Evolutionary conservation across 2,113 vertebrate species (phyloP).

Genomic region (Seriola quinqueradiata): DNA sequence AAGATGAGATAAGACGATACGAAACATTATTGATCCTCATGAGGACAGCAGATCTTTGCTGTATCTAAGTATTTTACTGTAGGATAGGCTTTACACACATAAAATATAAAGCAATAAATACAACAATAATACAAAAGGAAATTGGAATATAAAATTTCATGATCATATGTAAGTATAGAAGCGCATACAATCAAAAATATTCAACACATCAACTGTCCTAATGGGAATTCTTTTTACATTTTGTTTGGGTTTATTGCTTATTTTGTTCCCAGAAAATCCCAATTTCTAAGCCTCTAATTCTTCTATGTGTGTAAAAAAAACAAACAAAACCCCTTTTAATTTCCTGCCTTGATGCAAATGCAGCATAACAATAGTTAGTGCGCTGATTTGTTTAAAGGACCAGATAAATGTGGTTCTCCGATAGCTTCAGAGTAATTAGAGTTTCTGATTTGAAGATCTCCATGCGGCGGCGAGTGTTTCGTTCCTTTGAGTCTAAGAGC

Average conservation of each 20-base stretch:
- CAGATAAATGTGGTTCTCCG: not conserved
- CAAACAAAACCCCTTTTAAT: not conserved
- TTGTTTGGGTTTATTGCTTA: not conserved
- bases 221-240: not conserved
- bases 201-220: not conserved
- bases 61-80: conserved; percentile 9
- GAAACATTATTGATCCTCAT: conserved; percentile 45
- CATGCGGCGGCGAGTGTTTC: not conserved
- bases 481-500: not conserved
- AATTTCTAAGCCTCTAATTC: not conserved
- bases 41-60: conserved; percentile 18
- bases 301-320: not conserved
- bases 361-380: not conserved
- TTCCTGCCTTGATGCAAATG: conserved; percentile 15
- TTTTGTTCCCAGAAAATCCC: not conserved
- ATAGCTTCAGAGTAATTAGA: conserved; percentile 21
- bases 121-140: conserved; percentile 4
- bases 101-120: conserved; percentile 27
- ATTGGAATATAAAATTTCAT: conserved; percentile 7
- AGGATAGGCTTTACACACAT: not conserved
- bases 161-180: not conserved
- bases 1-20: conserved; percentile 33
- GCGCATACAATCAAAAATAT: not conserved
- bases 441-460: conserved; percentile 10
- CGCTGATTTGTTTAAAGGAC: not conserved